Percentiles rank a stretch among this genome's conserved stretches.
Evolutionary conservation across 2,888 invertebrate genomes (phyloP).

Genomic region (Machimus rusticus): DNA sequence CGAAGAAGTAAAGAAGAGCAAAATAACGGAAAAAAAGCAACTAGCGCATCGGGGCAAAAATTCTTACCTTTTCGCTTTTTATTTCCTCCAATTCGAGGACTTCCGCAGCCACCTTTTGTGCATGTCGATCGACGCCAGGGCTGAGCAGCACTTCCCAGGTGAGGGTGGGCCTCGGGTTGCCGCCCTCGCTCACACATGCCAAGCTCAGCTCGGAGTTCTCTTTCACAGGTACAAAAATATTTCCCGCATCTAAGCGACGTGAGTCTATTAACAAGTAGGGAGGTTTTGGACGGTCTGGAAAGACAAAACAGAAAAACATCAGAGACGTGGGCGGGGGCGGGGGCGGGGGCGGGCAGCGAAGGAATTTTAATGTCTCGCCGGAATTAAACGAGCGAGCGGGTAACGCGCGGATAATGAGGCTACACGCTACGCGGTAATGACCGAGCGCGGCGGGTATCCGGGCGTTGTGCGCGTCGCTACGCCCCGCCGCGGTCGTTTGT

Average conservation of each 20-base stretch:
- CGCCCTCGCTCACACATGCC: constrained; percentile 87
- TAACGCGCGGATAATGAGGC: constrained; percentile 25
- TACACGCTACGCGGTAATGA: background rate
- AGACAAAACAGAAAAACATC: constrained; percentile 32
- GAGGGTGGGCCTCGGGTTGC: constrained; percentile 72
- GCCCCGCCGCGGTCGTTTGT: background rate
- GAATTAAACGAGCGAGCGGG: background rate
- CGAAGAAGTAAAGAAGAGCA: background rate
- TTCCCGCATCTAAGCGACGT: constrained; percentile 82
- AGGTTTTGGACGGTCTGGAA: constrained; percentile 80
- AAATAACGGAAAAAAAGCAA: background rate
- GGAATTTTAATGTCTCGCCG: constrained; percentile 31
- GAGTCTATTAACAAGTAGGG: constrained; percentile 89
- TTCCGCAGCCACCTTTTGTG: constrained; percentile 65
- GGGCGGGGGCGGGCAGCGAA: background rate
- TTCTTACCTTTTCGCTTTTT: constrained; percentile 60
- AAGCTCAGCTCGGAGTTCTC: constrained; percentile 84
- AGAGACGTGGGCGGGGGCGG: background rate
- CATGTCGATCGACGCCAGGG: constrained; percentile 69
- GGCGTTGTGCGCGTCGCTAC: background rate
- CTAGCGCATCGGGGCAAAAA: background rate
- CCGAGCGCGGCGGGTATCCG: background rate
- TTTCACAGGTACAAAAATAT: constrained; percentile 86
- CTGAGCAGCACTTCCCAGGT: constrained; percentile 63
- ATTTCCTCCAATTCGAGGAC: constrained; percentile 62